phyloP scores from a whole-genome alignment of 1,140 invertebrate species.

The Trinorchestia longiramus region DNA sequence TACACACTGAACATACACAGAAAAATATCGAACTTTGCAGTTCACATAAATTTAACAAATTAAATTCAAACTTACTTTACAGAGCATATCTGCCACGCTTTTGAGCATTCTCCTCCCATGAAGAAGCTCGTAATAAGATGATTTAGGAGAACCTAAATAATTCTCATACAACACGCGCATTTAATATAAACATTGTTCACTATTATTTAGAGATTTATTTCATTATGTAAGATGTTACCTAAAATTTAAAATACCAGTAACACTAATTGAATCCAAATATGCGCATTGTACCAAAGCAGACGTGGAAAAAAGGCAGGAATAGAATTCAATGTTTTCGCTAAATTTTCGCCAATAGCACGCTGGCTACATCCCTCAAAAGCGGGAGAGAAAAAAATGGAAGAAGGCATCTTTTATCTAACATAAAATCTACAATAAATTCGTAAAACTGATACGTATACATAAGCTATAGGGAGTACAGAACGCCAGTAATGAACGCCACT shows the following conservation, averaged over 20 bases:
- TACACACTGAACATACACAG: neutral
- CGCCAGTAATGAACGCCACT: neutral
- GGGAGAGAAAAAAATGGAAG: neutral
- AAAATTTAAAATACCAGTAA: no score
- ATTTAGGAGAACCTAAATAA: no score
- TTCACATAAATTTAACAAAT: neutral
- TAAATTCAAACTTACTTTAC: neutral
- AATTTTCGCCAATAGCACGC: no score
- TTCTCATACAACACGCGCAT: no score
- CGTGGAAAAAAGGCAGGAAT: no score
- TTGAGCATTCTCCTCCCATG: neutral
- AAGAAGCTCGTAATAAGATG: neutral
- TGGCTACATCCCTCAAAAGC: no score
- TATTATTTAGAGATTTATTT: no score
- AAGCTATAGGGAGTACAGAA: neutral
- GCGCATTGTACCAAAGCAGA: no score
- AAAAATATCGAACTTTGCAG: neutral
- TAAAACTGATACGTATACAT: neutral
- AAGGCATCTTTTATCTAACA: neutral
- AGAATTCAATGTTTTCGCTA: no score
- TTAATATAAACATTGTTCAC: no score
- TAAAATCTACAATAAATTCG: neutral
- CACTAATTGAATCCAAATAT: no score
- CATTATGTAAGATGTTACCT: no score
- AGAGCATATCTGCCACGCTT: neutral